Conservation (phyloP, 2,888 invertebrate genomes). For the Auanema sp. region DNA sequence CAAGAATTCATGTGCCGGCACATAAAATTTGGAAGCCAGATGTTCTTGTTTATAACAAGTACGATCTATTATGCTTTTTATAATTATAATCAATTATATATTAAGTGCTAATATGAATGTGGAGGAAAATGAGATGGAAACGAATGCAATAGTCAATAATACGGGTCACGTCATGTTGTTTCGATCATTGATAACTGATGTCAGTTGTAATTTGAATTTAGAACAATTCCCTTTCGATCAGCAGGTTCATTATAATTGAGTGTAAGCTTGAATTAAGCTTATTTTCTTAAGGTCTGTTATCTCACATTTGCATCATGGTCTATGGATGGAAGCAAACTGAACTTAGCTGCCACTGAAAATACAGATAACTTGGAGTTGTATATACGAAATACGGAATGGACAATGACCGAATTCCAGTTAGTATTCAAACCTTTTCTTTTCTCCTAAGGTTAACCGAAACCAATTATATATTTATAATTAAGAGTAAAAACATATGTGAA, state of each 20-base stretch:
- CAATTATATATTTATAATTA: slow-evolving; percentile 2
- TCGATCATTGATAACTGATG: slow-evolving; percentile 57
- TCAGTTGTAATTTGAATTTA: slow-evolving; percentile 56
- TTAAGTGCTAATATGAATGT: slow-evolving; percentile 62
- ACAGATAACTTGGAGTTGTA: slow-evolving; percentile 58
- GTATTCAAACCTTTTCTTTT: not conserved
- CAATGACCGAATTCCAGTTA: slow-evolving; percentile 55
- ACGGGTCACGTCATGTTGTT: slow-evolving; percentile 52
- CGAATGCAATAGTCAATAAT: slow-evolving; percentile 58
- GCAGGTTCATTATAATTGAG: slow-evolving; percentile 10
- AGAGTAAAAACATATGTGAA: slow-evolving; percentile 44
- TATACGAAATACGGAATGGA: slow-evolving; percentile 60
- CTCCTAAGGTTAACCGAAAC: not conserved
- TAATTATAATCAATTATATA: not conserved
- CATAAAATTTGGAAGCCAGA: slow-evolving; percentile 61
- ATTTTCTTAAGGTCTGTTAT: slow-evolving; percentile 54
- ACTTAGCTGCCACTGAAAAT: slow-evolving; percentile 42
- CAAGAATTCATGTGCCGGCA: slow-evolving; percentile 56
- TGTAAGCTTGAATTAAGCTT: not conserved
- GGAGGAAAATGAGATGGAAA: slow-evolving; percentile 59
- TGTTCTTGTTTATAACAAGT: slow-evolving; percentile 61
- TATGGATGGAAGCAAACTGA: slow-evolving; percentile 58
- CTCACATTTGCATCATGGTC: slow-evolving; percentile 61
- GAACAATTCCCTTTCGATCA: slow-evolving; percentile 61
- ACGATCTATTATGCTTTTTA: not conserved